These are phyloP conservation scores for Agriotes lineatus DNA, from an alignment of 2,888 invertebrate species.

Conservation along the genomic window DNA sequence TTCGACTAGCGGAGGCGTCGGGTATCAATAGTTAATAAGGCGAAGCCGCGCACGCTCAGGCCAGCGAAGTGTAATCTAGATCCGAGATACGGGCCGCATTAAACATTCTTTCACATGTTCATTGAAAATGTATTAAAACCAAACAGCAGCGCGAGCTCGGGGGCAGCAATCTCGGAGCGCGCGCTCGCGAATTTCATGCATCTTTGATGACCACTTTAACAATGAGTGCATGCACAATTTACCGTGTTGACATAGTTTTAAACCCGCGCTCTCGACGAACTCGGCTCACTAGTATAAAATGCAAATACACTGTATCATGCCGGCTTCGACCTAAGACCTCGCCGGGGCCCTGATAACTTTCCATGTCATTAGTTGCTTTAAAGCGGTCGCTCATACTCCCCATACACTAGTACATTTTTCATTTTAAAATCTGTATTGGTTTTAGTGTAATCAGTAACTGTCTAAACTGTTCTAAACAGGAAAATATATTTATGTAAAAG, in stretches of 20 bases:
- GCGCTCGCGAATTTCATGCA: slow-evolving; percentile 60
- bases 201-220: slow-evolving; percentile 64
- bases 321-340: too few species aligned
- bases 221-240: slow-evolving; percentile 67
- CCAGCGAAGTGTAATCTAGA: slow-evolving; percentile 46
- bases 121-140: slow-evolving; percentile 67
- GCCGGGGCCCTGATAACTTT: too few species aligned
- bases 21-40: not conserved
- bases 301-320: slow-evolving; percentile 30
- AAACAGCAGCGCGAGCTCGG: slow-evolving; percentile 57
- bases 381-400: too few species aligned
- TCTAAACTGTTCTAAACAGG: too few species aligned
- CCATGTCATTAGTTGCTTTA: too few species aligned
- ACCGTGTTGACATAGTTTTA: slow-evolving; percentile 67
- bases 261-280: slow-evolving; percentile 52
- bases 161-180: slow-evolving; percentile 45
- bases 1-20: too few species aligned
- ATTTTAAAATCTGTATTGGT: too few species aligned
- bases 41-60: not conserved
- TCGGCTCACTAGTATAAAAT: slow-evolving; percentile 40
- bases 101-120: slow-evolving; percentile 63
- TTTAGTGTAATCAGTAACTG: too few species aligned
- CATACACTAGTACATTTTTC: too few species aligned
- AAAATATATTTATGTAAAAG: too few species aligned
- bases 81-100: slow-evolving; percentile 45